A percentile compares a stretch with the other conserved stretches of the same genome.
phyloP scores from a whole-genome alignment of 1,140 invertebrate genomes.

The Drosophila obscura region DNA sequence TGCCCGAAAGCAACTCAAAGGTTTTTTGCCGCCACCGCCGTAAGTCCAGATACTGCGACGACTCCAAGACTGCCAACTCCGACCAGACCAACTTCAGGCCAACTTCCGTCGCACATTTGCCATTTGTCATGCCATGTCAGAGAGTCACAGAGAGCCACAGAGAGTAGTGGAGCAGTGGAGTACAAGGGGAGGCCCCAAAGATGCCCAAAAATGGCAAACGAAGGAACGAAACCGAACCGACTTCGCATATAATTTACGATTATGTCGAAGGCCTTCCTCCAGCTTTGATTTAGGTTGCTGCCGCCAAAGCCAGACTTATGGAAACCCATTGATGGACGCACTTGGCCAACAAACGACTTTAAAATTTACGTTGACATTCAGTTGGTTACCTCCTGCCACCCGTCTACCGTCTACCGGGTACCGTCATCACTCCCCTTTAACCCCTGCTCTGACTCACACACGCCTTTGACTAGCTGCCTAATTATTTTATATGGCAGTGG shows the following conservation, averaged over 20 bases:
- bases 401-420: not conserved
- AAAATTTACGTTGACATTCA: conserved; percentile 71
- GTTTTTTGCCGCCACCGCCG: conserved; percentile 31
- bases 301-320: conserved; percentile 64
- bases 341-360: conserved; percentile 47
- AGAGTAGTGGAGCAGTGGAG: not conserved
- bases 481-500: conserved; percentile 71
- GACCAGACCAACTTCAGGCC: conserved; percentile 11
- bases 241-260: conserved; percentile 76
- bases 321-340: conserved; percentile 65
- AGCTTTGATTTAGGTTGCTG: conserved; percentile 76
- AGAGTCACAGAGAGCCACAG: not conserved
- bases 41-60: not conserved
- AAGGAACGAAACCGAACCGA: conserved; percentile 32
- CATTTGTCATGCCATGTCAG: conserved; percentile 74
- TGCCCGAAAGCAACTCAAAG: conserved; percentile 28
- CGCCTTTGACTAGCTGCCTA: conserved; percentile 63
- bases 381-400: conserved; percentile 2
- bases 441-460: conserved; percentile 25
- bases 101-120: conserved; percentile 78
- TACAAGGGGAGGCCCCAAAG: conserved; percentile 13
- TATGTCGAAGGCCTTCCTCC: conserved; percentile 31
- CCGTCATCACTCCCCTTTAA: conserved; percentile 6
- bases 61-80: conserved; percentile 4
- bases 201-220: conserved; percentile 56